Percentiles rank a stretch among this genome's conserved stretches.
phyloP scores from a whole-genome alignment of 2,888 invertebrate genomes.

The Euproctis similis region DNA sequence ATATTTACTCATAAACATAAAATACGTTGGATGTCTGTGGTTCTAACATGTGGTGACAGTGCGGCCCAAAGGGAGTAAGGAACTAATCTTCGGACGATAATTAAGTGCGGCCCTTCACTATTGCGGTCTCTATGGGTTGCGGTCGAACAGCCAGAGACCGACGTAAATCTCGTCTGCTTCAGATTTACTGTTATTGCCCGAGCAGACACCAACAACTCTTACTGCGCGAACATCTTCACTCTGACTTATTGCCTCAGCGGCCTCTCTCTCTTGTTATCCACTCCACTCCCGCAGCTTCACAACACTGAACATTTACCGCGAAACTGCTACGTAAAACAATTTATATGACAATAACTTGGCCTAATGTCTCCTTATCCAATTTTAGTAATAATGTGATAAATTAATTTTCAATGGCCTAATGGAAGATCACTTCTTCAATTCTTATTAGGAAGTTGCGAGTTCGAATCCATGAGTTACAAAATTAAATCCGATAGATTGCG shows the following conservation, averaged over 20 bases:
- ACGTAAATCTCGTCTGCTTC: constrained; percentile 62
- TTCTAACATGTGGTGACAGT: too few species aligned
- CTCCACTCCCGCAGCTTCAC: too few species aligned
- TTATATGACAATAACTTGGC: constrained; percentile 23
- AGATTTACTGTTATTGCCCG: constrained; percentile 67
- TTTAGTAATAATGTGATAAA: too few species aligned
- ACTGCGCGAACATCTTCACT: constrained; percentile 36
- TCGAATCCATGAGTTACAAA: too few species aligned
- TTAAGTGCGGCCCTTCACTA: constrained; percentile 51
- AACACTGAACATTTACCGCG: constrained; percentile 31
- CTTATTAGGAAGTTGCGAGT: too few species aligned
- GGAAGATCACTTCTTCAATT: too few species aligned
- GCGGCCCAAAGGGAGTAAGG: constrained; percentile 15
- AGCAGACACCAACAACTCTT: constrained; percentile 40
- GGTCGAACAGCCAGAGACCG: constrained; percentile 26
- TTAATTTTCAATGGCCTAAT: too few species aligned
- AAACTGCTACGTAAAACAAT: constrained; percentile 15
- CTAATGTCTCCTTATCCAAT: too few species aligned
- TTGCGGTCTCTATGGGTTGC: too few species aligned
- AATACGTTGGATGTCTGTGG: too few species aligned
- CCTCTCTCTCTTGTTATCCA: constrained; percentile 40
- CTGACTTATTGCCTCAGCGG: constrained; percentile 44
- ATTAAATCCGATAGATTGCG: too few species aligned
- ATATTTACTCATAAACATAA: too few species aligned
- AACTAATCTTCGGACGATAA: constrained; percentile 62